These are phyloP conservation scores for Acheta domesticus DNA, from an alignment of 2,888 invertebrate genomes.

Conservation along the genomic window DNA sequence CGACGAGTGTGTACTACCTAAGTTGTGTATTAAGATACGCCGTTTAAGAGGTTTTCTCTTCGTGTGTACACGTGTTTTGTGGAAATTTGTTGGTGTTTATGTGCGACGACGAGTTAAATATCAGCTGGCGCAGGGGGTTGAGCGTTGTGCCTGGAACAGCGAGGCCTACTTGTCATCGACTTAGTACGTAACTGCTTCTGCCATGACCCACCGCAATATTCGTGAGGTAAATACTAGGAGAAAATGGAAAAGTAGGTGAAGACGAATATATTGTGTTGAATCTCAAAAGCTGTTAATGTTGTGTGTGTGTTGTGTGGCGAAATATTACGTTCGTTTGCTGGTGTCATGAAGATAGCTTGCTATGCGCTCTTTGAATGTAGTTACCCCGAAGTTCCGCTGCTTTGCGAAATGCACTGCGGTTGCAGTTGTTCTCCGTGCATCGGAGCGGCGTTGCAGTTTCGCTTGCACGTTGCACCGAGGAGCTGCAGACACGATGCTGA, in stretches of 20 bases:
- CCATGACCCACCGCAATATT: slow-evolving; percentile 38
- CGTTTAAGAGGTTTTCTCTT: background rate
- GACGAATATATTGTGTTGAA: background rate
- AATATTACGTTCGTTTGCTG: background rate
- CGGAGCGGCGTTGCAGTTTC: slow-evolving; percentile 3
- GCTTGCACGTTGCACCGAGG: slow-evolving; percentile 5
- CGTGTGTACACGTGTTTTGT: slow-evolving; percentile 28
- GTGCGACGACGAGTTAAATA: slow-evolving; percentile 32
- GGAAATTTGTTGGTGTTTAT: slow-evolving; percentile 28
- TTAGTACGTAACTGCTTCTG: slow-evolving; percentile 35
- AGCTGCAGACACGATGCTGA: background rate
- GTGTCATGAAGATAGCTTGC: background rate
- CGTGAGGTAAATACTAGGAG: slow-evolving; percentile 37
- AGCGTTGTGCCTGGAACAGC: slow-evolving; percentile 34
- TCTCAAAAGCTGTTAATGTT: background rate
- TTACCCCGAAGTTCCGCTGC: slow-evolving; percentile 19
- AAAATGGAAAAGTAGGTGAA: slow-evolving; percentile 36
- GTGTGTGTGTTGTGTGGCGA: background rate
- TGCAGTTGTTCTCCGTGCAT: slow-evolving; percentile 2
- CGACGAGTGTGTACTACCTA: background rate
- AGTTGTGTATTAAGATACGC: slow-evolving; percentile 20
- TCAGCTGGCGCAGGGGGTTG: slow-evolving; percentile 38
- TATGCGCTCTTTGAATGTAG: background rate
- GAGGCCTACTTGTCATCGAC: slow-evolving; percentile 36
- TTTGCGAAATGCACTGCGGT: slow-evolving; percentile 26